Evolutionary conservation across 2,888 invertebrate genomes (phyloP).

Genomic region (Matsumyia berberina): DNA sequence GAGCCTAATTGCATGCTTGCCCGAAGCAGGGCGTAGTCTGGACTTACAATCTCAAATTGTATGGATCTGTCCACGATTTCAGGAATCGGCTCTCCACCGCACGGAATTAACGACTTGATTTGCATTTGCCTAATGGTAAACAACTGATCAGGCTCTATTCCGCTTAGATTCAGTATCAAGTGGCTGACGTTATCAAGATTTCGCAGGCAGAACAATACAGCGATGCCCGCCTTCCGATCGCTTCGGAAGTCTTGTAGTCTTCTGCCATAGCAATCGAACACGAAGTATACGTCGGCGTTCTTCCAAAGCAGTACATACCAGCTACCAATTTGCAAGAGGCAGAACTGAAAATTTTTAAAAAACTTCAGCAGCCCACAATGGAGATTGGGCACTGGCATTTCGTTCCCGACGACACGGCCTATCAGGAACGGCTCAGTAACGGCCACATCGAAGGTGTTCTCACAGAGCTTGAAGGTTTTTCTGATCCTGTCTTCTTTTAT

Average conservation of each 20-base stretch:
- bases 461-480: constrained; percentile 80
- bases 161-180: constrained; percentile 79
- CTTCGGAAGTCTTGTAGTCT: constrained; percentile 77
- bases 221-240: constrained; percentile 78
- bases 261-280: constrained; percentile 82
- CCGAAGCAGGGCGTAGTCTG: constrained; percentile 81
- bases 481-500: constrained; percentile 79
- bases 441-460: constrained; percentile 80
- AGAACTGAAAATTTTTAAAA: constrained; percentile 78
- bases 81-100: constrained; percentile 78
- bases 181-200: constrained; percentile 80
- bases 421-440: constrained; percentile 77
- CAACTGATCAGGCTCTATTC: constrained; percentile 75
- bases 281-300: constrained; percentile 79
- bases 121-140: constrained; percentile 80
- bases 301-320: constrained; percentile 82
- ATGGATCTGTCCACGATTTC: constrained; percentile 79
- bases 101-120: constrained; percentile 79
- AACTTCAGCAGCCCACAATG: constrained; percentile 78
- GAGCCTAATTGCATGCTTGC: constrained; percentile 80
- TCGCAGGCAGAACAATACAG: constrained; percentile 80
- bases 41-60: constrained; percentile 80
- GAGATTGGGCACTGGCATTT: constrained; percentile 62
- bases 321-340: constrained; percentile 78
- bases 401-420: constrained; percentile 66